These are phyloP conservation scores for Trachops cirrhosus DNA, from an alignment of 2,797 vertebrate genomes.

Conservation along the genomic window DNA sequence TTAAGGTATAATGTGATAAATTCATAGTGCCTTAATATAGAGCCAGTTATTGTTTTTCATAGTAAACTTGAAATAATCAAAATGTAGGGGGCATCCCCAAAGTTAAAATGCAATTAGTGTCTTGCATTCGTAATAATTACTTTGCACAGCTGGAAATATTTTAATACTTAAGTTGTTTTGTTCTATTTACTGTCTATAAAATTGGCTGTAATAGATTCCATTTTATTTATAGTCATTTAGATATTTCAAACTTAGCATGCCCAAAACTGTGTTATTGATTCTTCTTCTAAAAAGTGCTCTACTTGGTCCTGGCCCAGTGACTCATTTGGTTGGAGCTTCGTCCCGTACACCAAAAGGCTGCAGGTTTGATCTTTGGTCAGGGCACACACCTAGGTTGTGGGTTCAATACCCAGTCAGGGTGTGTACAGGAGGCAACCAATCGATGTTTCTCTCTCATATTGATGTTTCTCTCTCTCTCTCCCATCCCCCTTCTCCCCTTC, in stretches of 20 bases:
- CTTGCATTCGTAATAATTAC: background rate
- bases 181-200: background rate
- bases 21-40: background rate
- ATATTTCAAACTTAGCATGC: background rate
- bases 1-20: background rate
- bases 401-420: background rate
- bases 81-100: background rate
- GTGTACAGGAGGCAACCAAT: background rate
- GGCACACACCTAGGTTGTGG: background rate
- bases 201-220: background rate
- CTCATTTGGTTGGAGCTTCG: background rate
- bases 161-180: background rate
- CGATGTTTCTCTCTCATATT: background rate
- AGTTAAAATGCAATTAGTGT: background rate
- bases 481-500: no score
- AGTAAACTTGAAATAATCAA: background rate
- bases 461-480: background rate
- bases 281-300: background rate
- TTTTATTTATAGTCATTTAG: background rate
- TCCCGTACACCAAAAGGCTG: background rate
- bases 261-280: background rate
- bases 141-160: background rate
- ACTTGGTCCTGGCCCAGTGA: background rate
- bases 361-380: background rate
- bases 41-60: background rate